These are phyloP conservation scores for Blastomussa wellsi DNA, from an alignment of 92 coral and sea anemone genomes.

Conservation along the genomic window DNA sequence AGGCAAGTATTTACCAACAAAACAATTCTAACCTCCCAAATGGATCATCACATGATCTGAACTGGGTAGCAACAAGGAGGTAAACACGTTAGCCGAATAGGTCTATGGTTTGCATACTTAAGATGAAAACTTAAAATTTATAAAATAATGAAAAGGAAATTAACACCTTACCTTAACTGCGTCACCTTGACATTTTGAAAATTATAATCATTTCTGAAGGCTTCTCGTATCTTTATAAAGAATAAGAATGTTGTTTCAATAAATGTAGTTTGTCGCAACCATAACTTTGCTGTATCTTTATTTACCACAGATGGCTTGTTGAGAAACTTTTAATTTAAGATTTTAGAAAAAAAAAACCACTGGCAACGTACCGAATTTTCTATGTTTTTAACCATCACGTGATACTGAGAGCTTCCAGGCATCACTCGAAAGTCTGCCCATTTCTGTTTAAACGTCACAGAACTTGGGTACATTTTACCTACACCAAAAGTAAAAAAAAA, in stretches of 20 bases:
- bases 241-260: neutral
- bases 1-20: too few relatives aligned
- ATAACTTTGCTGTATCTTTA: neutral
- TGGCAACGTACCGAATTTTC: constrained; percentile 54
- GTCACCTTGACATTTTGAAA: constrained; percentile 58
- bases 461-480: constrained; percentile 53
- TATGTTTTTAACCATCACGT: constrained; percentile 45
- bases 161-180: constrained; percentile 57
- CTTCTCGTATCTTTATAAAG: constrained; percentile 51
- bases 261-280: neutral
- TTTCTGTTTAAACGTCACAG: constrained; percentile 58
- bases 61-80: too few relatives aligned
- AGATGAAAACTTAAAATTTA: neutral
- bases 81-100: too few relatives aligned
- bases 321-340: neutral
- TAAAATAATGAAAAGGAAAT: neutral
- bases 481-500: neutral
- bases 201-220: constrained; percentile 58
- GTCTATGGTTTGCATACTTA: neutral
- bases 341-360: too few relatives aligned
- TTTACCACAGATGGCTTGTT: neutral
- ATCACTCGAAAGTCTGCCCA: constrained; percentile 61
- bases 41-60: too few relatives aligned
- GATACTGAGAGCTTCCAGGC: constrained; percentile 51
- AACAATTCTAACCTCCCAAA: too few relatives aligned